Percentiles rank a stretch among this genome's conserved stretches.
phyloP scores from a whole-genome alignment of 2,797 vertebrate genomes.

The Scolopax rusticola region DNA sequence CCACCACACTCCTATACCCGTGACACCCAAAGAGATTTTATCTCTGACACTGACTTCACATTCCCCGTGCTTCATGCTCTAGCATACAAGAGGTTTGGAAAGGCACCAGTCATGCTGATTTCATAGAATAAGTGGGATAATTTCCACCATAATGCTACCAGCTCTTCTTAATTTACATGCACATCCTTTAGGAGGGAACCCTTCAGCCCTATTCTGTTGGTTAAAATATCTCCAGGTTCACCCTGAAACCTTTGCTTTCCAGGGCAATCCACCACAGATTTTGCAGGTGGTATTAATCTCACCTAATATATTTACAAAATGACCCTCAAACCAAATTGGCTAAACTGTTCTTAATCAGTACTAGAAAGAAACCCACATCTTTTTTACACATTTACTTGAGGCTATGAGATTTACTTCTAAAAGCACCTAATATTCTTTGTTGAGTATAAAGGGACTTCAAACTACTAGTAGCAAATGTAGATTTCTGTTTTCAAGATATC shows the following conservation, averaged over 20 bases:
- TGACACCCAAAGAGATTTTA: not conserved
- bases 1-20: too few species aligned
- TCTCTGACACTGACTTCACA: not conserved
- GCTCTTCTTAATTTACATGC: not conserved
- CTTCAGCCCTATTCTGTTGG: not conserved
- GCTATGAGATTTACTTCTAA: not conserved
- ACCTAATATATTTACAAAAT: not conserved
- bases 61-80: not conserved
- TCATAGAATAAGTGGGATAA: not conserved
- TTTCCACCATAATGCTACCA: not conserved
- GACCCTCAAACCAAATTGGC: not conserved
- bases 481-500: not conserved
- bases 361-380: fast-evolving
- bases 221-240: not conserved
- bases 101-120: not conserved
- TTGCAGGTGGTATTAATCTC: not conserved
- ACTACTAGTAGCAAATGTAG: not conserved
- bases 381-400: not conserved
- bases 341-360: not conserved
- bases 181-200: not conserved
- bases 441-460: not conserved
- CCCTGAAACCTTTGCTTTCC: not conserved
- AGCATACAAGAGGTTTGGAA: not conserved
- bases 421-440: not conserved
- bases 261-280: not conserved